Evolutionary conservation across 1,140 invertebrate genomes (phyloP).

Genomic region (Rhyacophila brunnea): DNA sequence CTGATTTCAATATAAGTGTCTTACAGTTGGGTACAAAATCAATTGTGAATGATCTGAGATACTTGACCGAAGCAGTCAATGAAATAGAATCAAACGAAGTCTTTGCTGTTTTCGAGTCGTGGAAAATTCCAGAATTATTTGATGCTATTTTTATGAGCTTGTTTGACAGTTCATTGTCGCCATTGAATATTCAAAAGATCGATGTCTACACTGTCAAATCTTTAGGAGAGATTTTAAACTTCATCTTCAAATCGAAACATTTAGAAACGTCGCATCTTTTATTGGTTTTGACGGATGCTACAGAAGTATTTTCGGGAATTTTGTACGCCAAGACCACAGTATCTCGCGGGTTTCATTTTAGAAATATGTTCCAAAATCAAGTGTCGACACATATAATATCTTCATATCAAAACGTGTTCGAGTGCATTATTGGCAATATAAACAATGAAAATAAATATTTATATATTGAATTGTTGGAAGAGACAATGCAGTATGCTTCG

Average conservation of each 20-base stretch:
- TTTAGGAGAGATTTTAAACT: background rate
- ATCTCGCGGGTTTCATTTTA: no score
- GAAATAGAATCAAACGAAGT: background rate
- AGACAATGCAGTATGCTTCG: background rate
- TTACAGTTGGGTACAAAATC: no score
- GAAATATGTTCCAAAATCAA: no score
- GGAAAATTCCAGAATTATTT: background rate
- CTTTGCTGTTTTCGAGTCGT: background rate
- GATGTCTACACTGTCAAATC: background rate
- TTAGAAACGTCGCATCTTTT: background rate
- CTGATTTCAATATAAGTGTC: no score
- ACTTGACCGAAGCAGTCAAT: background rate
- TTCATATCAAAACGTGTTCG: no score
- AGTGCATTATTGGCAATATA: no score
- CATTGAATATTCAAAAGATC: background rate
- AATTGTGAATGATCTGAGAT: background rate
- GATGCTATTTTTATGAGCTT: background rate
- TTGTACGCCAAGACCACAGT: no score
- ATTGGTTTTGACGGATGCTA: background rate
- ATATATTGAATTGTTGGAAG: conserved; percentile 1
- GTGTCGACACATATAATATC: no score
- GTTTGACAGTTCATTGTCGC: background rate
- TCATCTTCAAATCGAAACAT: background rate
- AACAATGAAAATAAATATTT: no score
- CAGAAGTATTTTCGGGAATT: background rate